phyloP scores from a whole-genome alignment of 2,113 vertebrate genomes.

The Sinocyclocheilus anshuiensis region DNA sequence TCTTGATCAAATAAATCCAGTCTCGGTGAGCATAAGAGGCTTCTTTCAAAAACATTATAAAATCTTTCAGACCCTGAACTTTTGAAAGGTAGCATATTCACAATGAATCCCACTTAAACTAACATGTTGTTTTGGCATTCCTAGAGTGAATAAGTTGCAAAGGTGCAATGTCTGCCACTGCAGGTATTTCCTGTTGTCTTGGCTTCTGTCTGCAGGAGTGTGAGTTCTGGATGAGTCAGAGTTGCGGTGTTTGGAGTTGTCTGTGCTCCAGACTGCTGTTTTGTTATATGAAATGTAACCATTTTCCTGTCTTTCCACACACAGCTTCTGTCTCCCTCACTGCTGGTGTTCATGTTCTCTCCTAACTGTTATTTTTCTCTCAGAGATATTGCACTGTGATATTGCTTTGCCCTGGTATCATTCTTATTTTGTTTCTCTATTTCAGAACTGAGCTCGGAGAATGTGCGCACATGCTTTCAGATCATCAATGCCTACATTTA shows the following conservation, averaged over 20 bases:
- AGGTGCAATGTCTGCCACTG: no score
- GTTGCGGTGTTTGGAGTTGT: not conserved
- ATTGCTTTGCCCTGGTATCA: not conserved
- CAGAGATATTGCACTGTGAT: not conserved
- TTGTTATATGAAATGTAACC: slow-evolving; percentile 1
- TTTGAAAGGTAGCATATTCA: no score
- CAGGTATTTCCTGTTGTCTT: not conserved
- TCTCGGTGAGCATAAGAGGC: no score
- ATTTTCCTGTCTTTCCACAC: slow-evolving; percentile 10
- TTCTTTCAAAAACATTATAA: no score
- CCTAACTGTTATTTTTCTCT: slow-evolving; percentile 14
- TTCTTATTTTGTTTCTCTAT: slow-evolving; percentile 65
- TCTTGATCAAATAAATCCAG: no score
- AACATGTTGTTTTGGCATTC: not conserved
- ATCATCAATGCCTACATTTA: slow-evolving; percentile 95
- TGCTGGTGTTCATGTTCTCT: slow-evolving; percentile 18
- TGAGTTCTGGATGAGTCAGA: not conserved
- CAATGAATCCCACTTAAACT: not conserved
- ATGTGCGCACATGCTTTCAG: slow-evolving; percentile 93
- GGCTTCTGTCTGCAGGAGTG: not conserved
- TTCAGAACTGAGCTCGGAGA: slow-evolving; percentile 93
- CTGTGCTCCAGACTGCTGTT: slow-evolving; percentile 9
- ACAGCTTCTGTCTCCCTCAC: not conserved
- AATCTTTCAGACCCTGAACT: no score
- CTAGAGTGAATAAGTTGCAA: no score